Evolutionary conservation across 2,888 invertebrate genomes (phyloP).

Genomic region (Scaptomyza flava): DNA sequence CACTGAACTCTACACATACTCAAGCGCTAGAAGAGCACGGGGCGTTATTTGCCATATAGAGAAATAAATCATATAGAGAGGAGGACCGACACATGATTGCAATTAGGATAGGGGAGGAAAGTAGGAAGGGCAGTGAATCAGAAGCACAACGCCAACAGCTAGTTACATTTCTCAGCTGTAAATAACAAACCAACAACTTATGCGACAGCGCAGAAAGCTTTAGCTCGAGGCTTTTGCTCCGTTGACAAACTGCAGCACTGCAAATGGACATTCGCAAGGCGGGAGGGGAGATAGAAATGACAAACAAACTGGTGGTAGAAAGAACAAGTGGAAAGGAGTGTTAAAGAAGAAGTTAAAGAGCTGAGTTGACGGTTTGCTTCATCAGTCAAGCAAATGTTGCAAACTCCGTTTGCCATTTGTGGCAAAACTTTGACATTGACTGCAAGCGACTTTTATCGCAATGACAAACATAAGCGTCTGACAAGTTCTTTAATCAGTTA

Average conservation of each 20-base stretch:
- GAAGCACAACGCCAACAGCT: slow-evolving; percentile 41
- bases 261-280: slow-evolving; percentile 25
- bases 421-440: slow-evolving; percentile 9
- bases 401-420: slow-evolving; percentile 32
- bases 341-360: not conserved
- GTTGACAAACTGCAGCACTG: slow-evolving; percentile 39
- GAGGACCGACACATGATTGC: no score
- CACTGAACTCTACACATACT: slow-evolving; percentile 32
- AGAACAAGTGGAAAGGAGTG: not conserved
- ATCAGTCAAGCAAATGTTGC: slow-evolving; percentile 26
- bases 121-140: slow-evolving; percentile 7
- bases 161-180: slow-evolving; percentile 42
- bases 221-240: slow-evolving; percentile 16
- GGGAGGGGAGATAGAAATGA: not conserved
- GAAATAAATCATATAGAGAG: slow-evolving; percentile 40
- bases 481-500: slow-evolving; percentile 32
- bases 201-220: slow-evolving; percentile 35
- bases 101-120: not conserved
- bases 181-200: slow-evolving; percentile 52
- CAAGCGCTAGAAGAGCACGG: slow-evolving; percentile 4
- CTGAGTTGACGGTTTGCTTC: slow-evolving; percentile 30
- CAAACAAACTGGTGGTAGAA: not conserved
- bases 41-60: slow-evolving; percentile 28
- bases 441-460: slow-evolving; percentile 28
- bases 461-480: slow-evolving; percentile 21